These are phyloP conservation scores for Channallabes apus DNA, from an alignment of 2,797 vertebrate species.

Conservation along the genomic window DNA sequence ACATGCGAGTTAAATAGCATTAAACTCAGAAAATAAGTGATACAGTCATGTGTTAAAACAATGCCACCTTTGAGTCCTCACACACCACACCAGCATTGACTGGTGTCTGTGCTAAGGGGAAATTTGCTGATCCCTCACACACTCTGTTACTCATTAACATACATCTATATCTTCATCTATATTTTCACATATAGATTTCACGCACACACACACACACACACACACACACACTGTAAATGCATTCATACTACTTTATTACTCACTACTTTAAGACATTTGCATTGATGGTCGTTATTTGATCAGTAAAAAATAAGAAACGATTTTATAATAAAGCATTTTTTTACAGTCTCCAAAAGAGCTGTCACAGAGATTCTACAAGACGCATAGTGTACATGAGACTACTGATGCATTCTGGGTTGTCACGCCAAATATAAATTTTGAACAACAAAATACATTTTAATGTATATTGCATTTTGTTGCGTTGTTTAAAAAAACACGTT, in stretches of 20 bases:
- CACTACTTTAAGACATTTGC: neutral
- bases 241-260: neutral
- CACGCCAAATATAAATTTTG: neutral
- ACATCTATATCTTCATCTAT: slow-evolving; percentile 31
- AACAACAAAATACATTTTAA: neutral
- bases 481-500: too few species aligned
- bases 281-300: neutral
- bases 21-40: slow-evolving; percentile 3
- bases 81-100: slow-evolving; percentile 67
- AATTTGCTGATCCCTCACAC: slow-evolving; percentile 75
- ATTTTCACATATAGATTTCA: neutral
- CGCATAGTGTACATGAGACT: neutral
- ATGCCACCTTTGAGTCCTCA: slow-evolving; percentile 68
- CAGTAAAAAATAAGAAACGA: neutral
- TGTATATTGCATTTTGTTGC: neutral
- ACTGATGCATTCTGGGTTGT: neutral
- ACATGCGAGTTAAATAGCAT: too few species aligned
- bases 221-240: neutral
- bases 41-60: slow-evolving; percentile 61
- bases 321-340: neutral
- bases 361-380: neutral
- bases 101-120: slow-evolving; percentile 66
- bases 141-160: slow-evolving; percentile 77
- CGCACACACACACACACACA: neutral
- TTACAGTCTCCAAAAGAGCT: neutral